phyloP scores from a whole-genome alignment of 2,113 vertebrate species.

The Mugil cephalus region DNA sequence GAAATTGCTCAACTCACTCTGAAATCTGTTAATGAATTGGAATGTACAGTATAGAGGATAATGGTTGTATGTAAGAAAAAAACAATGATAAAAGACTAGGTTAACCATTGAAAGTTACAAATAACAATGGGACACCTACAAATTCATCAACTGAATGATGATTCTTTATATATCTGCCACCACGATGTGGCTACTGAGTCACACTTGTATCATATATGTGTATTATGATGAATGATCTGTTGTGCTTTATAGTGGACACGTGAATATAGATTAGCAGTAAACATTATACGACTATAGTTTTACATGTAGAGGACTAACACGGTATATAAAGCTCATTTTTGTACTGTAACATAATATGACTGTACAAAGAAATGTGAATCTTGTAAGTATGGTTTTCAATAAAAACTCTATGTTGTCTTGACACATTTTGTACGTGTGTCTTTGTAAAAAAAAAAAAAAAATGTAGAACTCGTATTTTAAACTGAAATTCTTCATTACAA shows the following conservation, averaged over 20 bases:
- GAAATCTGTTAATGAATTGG: slow-evolving; percentile 15
- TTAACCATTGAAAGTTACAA: slow-evolving; percentile 19
- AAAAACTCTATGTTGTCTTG: slow-evolving; percentile 48
- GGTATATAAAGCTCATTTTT: slow-evolving; percentile 41
- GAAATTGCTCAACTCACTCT: slow-evolving; percentile 7
- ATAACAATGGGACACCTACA: background rate
- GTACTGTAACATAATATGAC: slow-evolving; percentile 55
- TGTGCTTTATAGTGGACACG: slow-evolving; percentile 16
- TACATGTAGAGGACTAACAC: slow-evolving; percentile 45
- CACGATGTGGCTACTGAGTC: slow-evolving; percentile 15
- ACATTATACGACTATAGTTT: background rate
- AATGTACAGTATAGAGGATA: background rate
- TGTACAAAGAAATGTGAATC: slow-evolving; percentile 68
- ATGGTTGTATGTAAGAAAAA: slow-evolving; percentile 1
- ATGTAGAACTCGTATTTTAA: no score
- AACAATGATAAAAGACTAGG: slow-evolving; percentile 2
- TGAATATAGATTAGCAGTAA: slow-evolving; percentile 9
- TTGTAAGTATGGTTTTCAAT: slow-evolving; percentile 69
- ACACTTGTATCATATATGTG: slow-evolving; percentile 63
- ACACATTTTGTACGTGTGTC: background rate
- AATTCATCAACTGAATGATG: background rate
- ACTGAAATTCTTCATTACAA: no score
- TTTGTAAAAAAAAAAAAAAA: no score
- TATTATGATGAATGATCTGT: slow-evolving; percentile 45
- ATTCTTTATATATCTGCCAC: slow-evolving; percentile 19